Evolutionary conservation across 1,140 invertebrate genomes (phyloP), one percentile per base, ranked within the genome.

Genomic region (Campoletis sonorensis): DNA sequence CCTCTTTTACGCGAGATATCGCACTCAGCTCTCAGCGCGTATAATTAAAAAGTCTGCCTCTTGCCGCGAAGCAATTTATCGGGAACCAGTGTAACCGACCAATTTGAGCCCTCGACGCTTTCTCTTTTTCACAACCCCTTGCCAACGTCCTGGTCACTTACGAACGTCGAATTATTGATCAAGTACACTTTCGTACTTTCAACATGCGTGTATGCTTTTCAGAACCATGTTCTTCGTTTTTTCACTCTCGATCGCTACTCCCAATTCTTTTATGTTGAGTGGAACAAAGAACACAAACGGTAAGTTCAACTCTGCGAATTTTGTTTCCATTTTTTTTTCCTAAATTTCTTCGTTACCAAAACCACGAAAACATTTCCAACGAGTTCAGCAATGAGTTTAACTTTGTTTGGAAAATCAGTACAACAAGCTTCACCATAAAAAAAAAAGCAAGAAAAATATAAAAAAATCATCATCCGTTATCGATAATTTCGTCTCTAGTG

Each of bases 21-120:
- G 54, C 51, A 77, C 73, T 77, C 73, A n/a, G 27, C 73, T 75
- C 30, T 77, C 54, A 4, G 30, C 73, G 30, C 61, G 67, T 70
- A 70, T 77, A 77, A 77, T 77, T 77, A 77, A 77, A 77, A 77
- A 77, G 23, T 77, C 73, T 54, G 73, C 73, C 51, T 77, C 27
- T 49, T 33, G 15, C 27, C 73, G 30, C 54, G 13, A 23, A 54
- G 54, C 73, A 77, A 77, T 77, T 54, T 54, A 30, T 77, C 73
- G 73, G 54, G 33, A 8, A 21, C 27, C 30, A 21, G 54, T 58
- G 16, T 21, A 26, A 54, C 51, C 16, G 27, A 27, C 51, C 73
- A 40, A 77, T 77, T 77, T 77, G 30, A 75, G 51, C 73, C 73
- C 73, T 77, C 30, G 10, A 70, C 67, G 51, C 2, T 54, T 33